A percentile compares a stretch with the other conserved stretches of the same genome.
These are phyloP conservation scores for Poecilus cupreus DNA, from an alignment of 2,888 invertebrate species.

Conservation along the genomic window DNA sequence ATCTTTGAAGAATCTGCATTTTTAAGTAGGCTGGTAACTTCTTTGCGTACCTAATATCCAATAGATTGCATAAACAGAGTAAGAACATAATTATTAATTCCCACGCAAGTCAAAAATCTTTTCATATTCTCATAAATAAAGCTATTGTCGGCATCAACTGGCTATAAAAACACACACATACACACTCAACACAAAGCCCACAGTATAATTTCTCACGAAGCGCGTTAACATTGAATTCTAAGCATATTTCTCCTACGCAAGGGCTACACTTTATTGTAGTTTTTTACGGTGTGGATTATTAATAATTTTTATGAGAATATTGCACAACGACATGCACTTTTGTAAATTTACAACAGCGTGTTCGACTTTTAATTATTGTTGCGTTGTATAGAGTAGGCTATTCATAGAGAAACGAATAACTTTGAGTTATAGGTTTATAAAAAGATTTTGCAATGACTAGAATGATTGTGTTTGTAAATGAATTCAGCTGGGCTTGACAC, in stretches of 20 bases:
- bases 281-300: neutral
- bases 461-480: neutral
- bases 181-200: neutral
- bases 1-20: no score
- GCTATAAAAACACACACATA: neutral
- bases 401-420: neutral
- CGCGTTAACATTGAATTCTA: slow-evolving; percentile 34
- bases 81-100: slow-evolving; percentile 9
- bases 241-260: slow-evolving; percentile 25
- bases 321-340: neutral
- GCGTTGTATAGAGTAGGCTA: neutral
- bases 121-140: slow-evolving; percentile 30
- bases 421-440: no score
- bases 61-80: slow-evolving; percentile 19
- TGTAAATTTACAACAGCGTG: neutral
- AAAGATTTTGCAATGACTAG: no score
- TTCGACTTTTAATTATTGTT: slow-evolving; percentile 28
- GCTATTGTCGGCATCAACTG: neutral
- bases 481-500: neutral
- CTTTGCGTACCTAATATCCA: neutral
- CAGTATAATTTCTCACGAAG: neutral
- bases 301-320: slow-evolving; percentile 22
- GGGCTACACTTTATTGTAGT: neutral
- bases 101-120: slow-evolving; percentile 17
- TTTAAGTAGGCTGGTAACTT: no score